These are phyloP conservation scores for Etheostoma spectabile DNA, from an alignment of 2,113 vertebrate genomes.

Conservation along the genomic window DNA sequence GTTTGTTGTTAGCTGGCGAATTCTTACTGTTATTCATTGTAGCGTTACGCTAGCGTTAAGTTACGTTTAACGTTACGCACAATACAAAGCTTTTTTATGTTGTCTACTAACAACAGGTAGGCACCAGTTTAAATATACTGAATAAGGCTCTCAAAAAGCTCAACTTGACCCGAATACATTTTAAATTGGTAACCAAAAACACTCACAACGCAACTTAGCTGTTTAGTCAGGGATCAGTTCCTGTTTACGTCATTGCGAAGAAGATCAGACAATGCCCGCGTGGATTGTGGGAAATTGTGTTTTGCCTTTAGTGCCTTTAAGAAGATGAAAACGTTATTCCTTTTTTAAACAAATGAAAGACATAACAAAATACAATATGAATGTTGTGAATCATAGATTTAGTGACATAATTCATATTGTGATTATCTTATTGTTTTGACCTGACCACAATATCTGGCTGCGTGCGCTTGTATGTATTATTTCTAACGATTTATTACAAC, in stretches of 20 bases:
- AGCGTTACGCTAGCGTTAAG: not conserved
- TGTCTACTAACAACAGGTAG: not conserved
- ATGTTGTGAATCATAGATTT: not conserved
- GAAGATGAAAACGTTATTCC: not conserved
- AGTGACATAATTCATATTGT: not conserved
- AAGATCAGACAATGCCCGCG: slow-evolving; percentile 7
- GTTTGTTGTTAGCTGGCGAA: not conserved
- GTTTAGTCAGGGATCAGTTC: slow-evolving; percentile 16
- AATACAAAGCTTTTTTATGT: not conserved
- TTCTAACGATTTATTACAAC: not conserved
- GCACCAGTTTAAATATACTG: not conserved
- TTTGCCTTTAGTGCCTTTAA: not conserved
- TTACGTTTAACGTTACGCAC: not conserved
- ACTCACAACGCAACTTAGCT: slow-evolving; percentile 37
- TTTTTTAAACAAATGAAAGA: not conserved
- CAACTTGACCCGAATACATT: not conserved
- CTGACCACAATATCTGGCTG: not conserved
- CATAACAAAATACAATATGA: not conserved
- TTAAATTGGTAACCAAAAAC: slow-evolving; percentile 3
- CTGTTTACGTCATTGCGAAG: slow-evolving; percentile 47
- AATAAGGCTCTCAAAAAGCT: not conserved
- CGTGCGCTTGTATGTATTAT: not conserved
- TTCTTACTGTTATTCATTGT: not conserved
- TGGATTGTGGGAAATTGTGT: slow-evolving; percentile 71
- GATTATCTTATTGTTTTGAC: not conserved